Evolutionary conservation across 2,797 vertebrate species (phyloP).

Genomic region (Scleropages formosus): DNA sequence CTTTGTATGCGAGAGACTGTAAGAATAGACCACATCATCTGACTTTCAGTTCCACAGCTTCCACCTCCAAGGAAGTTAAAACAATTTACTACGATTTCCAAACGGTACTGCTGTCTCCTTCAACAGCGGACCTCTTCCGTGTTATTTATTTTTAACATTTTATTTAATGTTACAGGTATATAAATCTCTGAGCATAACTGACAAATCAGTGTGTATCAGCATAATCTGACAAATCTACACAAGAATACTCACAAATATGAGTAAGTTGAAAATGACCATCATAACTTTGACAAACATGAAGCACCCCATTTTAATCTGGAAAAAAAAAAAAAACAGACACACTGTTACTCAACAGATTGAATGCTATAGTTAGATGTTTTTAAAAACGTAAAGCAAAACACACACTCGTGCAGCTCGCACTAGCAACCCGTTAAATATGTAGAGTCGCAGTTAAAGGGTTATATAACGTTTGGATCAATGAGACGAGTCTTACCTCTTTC

Average conservation of each 20-base stretch:
- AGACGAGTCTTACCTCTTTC: constrained; percentile 15
- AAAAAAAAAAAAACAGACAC: no score
- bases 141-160: no score
- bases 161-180: constrained; percentile 46
- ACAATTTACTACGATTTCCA: constrained; percentile 37
- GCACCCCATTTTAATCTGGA: constrained; percentile 78
- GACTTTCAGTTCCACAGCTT: constrained; percentile 28
- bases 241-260: constrained; percentile 83
- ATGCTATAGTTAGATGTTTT: background rate
- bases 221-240: background rate
- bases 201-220: background rate
- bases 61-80: constrained; percentile 1
- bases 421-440: background rate
- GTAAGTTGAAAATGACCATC: constrained; percentile 83
- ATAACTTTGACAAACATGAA: constrained; percentile 81
- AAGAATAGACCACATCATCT: constrained; percentile 26
- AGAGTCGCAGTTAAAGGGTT: background rate
- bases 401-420: no score
- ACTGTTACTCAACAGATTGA: no score
- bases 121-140: constrained; percentile 39
- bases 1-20: constrained; percentile 39
- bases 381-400: background rate
- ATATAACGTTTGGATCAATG: no score
- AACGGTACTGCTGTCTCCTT: constrained; percentile 40
- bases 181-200: background rate